A percentile compares a stretch with the other conserved stretches of the same genome.
Evolutionary conservation across 2,888 invertebrate species (phyloP).

Genomic region (Coremacera marginata): DNA sequence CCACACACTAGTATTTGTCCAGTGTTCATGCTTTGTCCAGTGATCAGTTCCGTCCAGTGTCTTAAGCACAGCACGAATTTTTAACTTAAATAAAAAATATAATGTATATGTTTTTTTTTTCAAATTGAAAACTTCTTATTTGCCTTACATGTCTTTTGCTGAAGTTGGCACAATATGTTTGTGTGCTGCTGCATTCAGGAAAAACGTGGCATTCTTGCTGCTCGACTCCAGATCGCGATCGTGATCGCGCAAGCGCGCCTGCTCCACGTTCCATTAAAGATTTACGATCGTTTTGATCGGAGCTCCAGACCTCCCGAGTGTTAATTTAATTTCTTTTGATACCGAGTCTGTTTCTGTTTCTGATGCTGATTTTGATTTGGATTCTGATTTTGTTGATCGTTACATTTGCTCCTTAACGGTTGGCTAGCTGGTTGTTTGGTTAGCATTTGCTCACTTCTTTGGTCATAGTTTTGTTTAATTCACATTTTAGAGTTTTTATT

Average conservation of each 20-base stretch:
- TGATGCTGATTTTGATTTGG: slow-evolving; percentile 20
- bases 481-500: slow-evolving; percentile 1
- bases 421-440: neutral
- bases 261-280: slow-evolving; percentile 52
- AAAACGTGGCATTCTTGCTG: slow-evolving; percentile 49
- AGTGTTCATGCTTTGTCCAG: too few species aligned
- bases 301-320: slow-evolving; percentile 64
- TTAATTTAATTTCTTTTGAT: slow-evolving; percentile 57
- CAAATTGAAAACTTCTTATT: neutral
- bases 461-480: slow-evolving; percentile 31
- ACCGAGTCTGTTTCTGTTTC: slow-evolving; percentile 8
- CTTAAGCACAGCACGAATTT: slow-evolving; percentile 15
- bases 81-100: neutral
- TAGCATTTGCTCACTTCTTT: neutral
- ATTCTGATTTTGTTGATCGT: slow-evolving; percentile 31
- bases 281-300: slow-evolving; percentile 66
- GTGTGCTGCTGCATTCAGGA: neutral
- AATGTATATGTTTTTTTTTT: neutral
- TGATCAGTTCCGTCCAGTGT: slow-evolving; percentile 1
- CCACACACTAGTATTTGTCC: too few species aligned
- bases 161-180: slow-evolving; percentile 29
- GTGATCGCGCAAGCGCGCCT: slow-evolving; percentile 34
- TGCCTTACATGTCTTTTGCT: slow-evolving; percentile 29
- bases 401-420: slow-evolving; percentile 17
- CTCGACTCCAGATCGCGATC: slow-evolving; percentile 25